A percentile compares a stretch with the other conserved stretches of the same genome.
phyloP scores from a whole-genome alignment of 2,113 vertebrate species.

The Cryptotis parvus region DNA sequence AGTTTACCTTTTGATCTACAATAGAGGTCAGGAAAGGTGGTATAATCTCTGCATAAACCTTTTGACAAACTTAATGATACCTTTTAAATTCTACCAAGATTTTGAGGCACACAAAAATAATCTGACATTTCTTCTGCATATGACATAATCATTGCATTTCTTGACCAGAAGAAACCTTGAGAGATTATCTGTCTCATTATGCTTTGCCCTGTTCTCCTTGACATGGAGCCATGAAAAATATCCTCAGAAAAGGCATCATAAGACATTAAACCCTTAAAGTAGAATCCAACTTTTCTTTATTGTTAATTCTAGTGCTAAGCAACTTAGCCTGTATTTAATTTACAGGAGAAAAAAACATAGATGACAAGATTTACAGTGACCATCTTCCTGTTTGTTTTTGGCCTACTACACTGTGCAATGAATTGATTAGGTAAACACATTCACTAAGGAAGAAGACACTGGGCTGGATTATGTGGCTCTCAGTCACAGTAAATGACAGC shows the following conservation, averaged over 20 bases:
- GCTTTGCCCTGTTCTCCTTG: not conserved
- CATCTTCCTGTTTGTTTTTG: slow-evolving; percentile 65
- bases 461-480: not conserved
- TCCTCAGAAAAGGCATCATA: slow-evolving; percentile 18
- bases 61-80: slow-evolving; percentile 24
- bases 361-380: not conserved
- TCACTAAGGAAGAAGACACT: slow-evolving; percentile 7
- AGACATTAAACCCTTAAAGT: not conserved
- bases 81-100: slow-evolving; percentile 43
- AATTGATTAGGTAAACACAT: slow-evolving; percentile 36
- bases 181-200: slow-evolving; percentile 27
- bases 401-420: not conserved
- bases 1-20: not conserved
- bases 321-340: slow-evolving; percentile 50
- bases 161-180: not conserved
- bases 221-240: not conserved
- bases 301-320: slow-evolving; percentile 25
- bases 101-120: not conserved
- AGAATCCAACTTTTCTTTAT: slow-evolving; percentile 45
- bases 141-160: slow-evolving; percentile 30
- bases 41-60: not conserved
- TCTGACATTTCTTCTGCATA: not conserved
- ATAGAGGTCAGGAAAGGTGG: not conserved
- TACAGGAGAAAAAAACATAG: slow-evolving; percentile 37
- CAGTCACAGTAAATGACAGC: slow-evolving; percentile 11